Conservation (phyloP, 1,140 invertebrate genomes). For the Triops cancriformis region DNA sequence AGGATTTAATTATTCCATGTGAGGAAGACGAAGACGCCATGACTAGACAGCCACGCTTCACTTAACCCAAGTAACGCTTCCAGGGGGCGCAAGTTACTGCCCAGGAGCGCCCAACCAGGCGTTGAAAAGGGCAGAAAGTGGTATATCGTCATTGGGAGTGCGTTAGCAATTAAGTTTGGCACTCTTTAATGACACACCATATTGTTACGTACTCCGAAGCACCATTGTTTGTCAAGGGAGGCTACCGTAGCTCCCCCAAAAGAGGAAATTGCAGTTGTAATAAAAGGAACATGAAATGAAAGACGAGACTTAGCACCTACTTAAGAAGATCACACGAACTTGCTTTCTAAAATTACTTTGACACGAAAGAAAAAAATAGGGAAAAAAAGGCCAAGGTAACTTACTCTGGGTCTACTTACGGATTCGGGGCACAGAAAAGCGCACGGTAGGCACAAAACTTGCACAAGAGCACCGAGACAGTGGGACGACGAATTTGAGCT, state of each 20-base stretch:
- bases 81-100: background rate
- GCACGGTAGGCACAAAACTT: background rate
- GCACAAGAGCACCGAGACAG: too few species aligned
- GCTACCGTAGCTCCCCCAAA: background rate
- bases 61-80: too few species aligned
- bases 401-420: background rate
- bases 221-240: background rate
- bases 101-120: background rate
- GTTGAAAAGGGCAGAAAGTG: background rate
- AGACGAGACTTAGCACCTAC: background rate
- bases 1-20: too few species aligned
- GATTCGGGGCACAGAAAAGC: background rate
- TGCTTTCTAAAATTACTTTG: background rate
- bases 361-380: background rate
- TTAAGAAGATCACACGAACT: conserved; percentile 7
- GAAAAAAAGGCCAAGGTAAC: background rate
- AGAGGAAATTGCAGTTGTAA: background rate
- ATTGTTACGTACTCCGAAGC: background rate
- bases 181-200: background rate
- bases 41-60: too few species aligned
- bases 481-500: too few species aligned
- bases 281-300: background rate
- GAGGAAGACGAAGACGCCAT: too few species aligned
- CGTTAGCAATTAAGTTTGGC: background rate
- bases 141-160: background rate